Base-by-base conservation (phyloP, 92 coral and sea anemone species). In the Phenganax subtilis region DNA sequence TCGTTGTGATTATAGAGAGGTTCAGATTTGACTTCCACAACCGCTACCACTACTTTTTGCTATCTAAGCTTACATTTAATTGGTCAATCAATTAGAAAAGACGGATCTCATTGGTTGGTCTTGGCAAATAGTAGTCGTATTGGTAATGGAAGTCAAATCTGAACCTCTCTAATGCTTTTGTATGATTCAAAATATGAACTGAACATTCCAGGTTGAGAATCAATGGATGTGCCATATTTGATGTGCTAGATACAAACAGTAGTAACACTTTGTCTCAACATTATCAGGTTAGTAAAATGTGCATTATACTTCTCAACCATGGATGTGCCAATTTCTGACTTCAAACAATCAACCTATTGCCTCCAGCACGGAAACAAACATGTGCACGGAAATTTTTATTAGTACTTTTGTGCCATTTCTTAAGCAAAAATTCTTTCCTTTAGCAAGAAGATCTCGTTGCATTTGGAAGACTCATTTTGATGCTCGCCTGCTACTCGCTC, bases 221-320 rank as follows among this genome's bases (percentile, higher is more conserved):
- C 84, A 96, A 96, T 78, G 97, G 99, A 25, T 93, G 99, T 85
- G 97, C 97, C 59, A 96, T 96, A 60, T 96, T 96, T 77, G 99
- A 96, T 74, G 93, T 96, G 54, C 91, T 96, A 68, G 99, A 96
- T 59, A 91, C 97, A 55, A 92, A 92, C 76, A 96, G 88, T 80
- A 96, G 96, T 63, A 86, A 93, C n/a, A 87, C 99, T 16, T 90
- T 96, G 93, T 87, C 91, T 75, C 99, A 97, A 55, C 97, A 90
- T 84, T 96, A 90, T 85, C 99, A 96, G 91, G 99, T 94, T 84
- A 88, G 88, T 63, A 60, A 11, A 73, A 20, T 10, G 51, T n/a
- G 9, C 20, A 71, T 16, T 47, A 11, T 71, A 12, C 55, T 8
- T 25, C 70, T 6, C 70, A 20, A 37, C 5, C 47, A 37, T 37